Conservation (phyloP, 2,888 invertebrate species). For the Meiosimyza platycephala region DNA sequence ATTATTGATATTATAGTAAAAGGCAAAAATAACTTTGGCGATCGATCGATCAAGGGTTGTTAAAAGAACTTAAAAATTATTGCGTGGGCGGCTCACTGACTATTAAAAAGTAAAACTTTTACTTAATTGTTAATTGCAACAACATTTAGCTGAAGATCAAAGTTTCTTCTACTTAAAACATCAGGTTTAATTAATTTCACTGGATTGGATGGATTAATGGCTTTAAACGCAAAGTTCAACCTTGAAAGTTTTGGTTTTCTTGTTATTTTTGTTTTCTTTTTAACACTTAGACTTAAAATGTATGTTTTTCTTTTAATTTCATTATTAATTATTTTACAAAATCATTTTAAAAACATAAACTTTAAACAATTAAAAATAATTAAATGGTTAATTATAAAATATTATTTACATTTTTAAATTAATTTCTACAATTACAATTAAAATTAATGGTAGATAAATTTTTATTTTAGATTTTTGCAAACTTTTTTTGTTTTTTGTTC, state of each 20-base stretch:
- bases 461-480: conserved; percentile 1
- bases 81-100: conserved; percentile 20
- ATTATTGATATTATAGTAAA: conserved; percentile 14
- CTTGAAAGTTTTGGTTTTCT: not conserved
- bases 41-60: no score
- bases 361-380: conserved; percentile 27
- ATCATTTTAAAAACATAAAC: conserved; percentile 18
- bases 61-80: no score
- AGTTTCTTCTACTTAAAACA: not conserved
- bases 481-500: not conserved
- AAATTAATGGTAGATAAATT: conserved; percentile 24
- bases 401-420: conserved; percentile 32
- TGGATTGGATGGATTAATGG: conserved; percentile 21
- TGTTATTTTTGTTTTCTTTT: not conserved
- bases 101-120: not conserved
- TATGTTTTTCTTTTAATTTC: conserved; percentile 10
- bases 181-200: conserved; percentile 6
- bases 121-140: conserved; percentile 8
- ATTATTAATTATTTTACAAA: conserved; percentile 23
- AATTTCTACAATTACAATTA: conserved; percentile 29
- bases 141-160: not conserved
- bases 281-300: conserved; percentile 20
- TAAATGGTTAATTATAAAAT: conserved; percentile 17
- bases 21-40: conserved; percentile 12
- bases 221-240: conserved; percentile 1